Evolutionary conservation across 2,797 vertebrate species (phyloP).

Genomic region (Anniella stebbinsi): DNA sequence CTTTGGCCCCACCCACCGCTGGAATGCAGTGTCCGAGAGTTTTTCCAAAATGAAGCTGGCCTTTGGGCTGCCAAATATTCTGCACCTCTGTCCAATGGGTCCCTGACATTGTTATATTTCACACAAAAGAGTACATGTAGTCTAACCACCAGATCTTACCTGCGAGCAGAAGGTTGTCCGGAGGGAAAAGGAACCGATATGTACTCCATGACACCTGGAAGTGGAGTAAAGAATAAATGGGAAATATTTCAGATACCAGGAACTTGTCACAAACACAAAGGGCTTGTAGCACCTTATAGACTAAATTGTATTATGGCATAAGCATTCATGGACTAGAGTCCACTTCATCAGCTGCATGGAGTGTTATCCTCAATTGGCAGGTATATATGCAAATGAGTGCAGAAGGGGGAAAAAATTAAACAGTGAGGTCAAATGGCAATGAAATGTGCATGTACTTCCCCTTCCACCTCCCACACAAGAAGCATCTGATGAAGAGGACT

Average conservation of each 20-base stretch:
- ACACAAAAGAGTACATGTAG: not conserved
- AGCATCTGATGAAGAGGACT: not conserved
- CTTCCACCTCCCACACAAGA: too few species aligned
- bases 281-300: not conserved
- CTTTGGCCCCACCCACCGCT: too few species aligned
- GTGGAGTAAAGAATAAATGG: conserved; percentile 13
- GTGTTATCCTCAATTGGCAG: not conserved
- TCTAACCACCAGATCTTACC: conserved; percentile 59
- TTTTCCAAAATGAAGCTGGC: too few species aligned
- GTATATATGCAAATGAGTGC: not conserved
- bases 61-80: too few species aligned
- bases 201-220: conserved; percentile 92
- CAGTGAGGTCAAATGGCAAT: not conserved
- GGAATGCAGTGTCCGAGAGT: too few species aligned
- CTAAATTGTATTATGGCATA: not conserved
- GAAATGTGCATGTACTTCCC: not conserved
- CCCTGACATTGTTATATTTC: not conserved
- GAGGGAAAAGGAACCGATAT: conserved; percentile 76
- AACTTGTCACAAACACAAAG: not conserved
- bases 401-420: not conserved
- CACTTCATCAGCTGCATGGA: not conserved
- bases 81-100: too few species aligned
- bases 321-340: not conserved
- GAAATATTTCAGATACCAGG: conserved; percentile 9
- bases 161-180: conserved; percentile 74